Conservation (phyloP, 2,888 invertebrate species). For the Caenorhabditis sp. region DNA sequence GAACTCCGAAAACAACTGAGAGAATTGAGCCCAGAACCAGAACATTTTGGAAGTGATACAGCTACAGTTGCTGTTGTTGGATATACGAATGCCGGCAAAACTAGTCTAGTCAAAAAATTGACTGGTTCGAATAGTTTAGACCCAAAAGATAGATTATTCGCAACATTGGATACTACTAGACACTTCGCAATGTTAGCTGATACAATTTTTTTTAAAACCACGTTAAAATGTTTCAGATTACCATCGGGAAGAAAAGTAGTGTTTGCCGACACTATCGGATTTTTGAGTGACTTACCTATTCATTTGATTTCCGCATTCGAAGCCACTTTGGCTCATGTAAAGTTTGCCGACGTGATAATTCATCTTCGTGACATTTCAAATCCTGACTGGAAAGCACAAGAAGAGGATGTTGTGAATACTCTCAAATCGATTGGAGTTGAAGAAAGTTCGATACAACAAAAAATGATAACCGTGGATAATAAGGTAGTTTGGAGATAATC, state of each 20-base stretch:
- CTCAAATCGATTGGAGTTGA: slow-evolving; percentile 72
- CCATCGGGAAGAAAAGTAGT: slow-evolving; percentile 78
- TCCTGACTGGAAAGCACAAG: slow-evolving; percentile 79
- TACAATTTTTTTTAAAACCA: no score
- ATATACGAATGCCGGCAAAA: slow-evolving; percentile 69
- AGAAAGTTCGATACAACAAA: slow-evolving; percentile 41
- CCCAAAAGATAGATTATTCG: slow-evolving; percentile 83
- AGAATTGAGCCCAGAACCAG: slow-evolving; percentile 31
- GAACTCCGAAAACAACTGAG: slow-evolving; percentile 57
- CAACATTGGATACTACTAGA: slow-evolving; percentile 84
- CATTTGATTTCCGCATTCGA: slow-evolving; percentile 82
- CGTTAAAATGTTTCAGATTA: slow-evolving; percentile 73
- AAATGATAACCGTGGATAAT: slow-evolving; percentile 61
- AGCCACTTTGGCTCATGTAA: slow-evolving; percentile 83
- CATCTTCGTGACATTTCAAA: slow-evolving; percentile 84
- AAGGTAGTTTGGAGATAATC: slow-evolving; percentile 45
- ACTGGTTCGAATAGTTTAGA: slow-evolving; percentile 78
- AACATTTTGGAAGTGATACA: slow-evolving; percentile 3
- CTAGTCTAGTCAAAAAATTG: slow-evolving; percentile 72
- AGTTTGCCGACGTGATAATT: slow-evolving; percentile 81
- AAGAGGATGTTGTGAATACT: slow-evolving; percentile 79
- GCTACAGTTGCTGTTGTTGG: neutral
- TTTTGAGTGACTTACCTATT: slow-evolving; percentile 84
- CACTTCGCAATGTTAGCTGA: slow-evolving; percentile 75
- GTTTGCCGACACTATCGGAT: slow-evolving; percentile 84